Evolutionary conservation across 2,797 vertebrate species (phyloP).

Genomic region (Telmatherina bonti): DNA sequence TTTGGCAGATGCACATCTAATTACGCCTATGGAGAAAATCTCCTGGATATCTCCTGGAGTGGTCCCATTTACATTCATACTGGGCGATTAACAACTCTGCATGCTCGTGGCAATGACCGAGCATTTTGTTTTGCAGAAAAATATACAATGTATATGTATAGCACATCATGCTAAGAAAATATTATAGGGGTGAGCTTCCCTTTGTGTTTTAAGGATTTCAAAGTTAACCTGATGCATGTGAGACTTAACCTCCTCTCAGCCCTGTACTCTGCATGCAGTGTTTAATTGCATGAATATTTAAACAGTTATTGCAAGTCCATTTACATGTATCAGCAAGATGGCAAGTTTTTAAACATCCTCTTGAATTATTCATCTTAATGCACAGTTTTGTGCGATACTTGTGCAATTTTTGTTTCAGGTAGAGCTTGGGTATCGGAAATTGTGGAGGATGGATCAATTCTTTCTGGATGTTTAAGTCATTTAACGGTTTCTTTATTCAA

Average conservation of each 20-base stretch:
- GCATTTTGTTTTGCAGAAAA: constrained; percentile 55
- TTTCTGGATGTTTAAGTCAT: neutral
- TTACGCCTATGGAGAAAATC: constrained; percentile 78
- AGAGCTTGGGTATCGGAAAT: constrained; percentile 1
- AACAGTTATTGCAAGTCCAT: constrained; percentile 51
- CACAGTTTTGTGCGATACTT: constrained; percentile 18
- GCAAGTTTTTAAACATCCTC: constrained; percentile 52
- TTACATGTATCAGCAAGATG: constrained; percentile 61
- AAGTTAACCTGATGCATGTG: constrained; percentile 34
- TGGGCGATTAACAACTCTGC: constrained; percentile 59
- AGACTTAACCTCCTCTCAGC: constrained; percentile 45
- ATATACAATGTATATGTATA: constrained; percentile 29
- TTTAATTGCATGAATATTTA: constrained; percentile 76
- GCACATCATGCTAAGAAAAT: constrained; percentile 2
- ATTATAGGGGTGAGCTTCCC: neutral
- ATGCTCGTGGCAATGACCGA: constrained; percentile 46
- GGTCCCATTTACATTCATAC: constrained; percentile 63
- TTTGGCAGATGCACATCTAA: constrained; percentile 77
- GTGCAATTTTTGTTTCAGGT: constrained; percentile 15
- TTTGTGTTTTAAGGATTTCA: constrained; percentile 22
- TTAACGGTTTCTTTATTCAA: neutral
- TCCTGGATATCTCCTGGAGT: constrained; percentile 65
- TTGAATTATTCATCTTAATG: constrained; percentile 62
- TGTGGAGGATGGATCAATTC: constrained; percentile 6
- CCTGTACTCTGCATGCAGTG: constrained; percentile 41